These are phyloP conservation scores for Leiothrix lutea DNA, from an alignment of 2,113 vertebrate genomes.

Conservation along the genomic window DNA sequence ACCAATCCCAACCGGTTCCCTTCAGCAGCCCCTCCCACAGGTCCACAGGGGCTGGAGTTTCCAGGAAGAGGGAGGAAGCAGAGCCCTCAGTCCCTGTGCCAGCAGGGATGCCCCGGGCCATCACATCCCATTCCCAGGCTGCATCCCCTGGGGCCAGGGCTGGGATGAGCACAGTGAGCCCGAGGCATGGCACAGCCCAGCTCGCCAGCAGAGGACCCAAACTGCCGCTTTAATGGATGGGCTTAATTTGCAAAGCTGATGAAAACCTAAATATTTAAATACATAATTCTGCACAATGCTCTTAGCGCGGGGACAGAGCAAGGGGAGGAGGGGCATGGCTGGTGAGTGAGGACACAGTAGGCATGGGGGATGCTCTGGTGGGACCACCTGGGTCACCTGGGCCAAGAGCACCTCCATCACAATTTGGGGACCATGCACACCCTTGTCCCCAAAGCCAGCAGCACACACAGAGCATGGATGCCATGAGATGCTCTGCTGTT, in stretches of 20 bases:
- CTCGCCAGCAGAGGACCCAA: neutral
- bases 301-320: neutral
- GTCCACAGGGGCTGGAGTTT: rapidly evolving
- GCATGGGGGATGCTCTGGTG: neutral
- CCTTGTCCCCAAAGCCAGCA: rapidly evolving
- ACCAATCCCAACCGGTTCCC: neutral
- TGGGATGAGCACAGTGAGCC: neutral
- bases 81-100: neutral
- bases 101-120: neutral
- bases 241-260: slow-evolving; percentile 70
- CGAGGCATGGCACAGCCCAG: neutral
- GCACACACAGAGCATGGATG: rapidly evolving
- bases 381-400: neutral
- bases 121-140: neutral
- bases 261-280: slow-evolving; percentile 71
- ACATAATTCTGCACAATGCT: slow-evolving; percentile 48
- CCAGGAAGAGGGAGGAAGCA: rapidly evolving
- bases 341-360: rapidly evolving
- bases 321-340: rapidly evolving
- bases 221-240: slow-evolving; percentile 36
- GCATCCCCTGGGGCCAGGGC: neutral
- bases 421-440: rapidly evolving
- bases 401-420: neutral
- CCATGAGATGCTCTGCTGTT: neutral
- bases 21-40: rapidly evolving